These are phyloP conservation scores for Lasioglossum calceatum DNA, from an alignment of 2,888 invertebrate genomes.

Conservation along the genomic window DNA sequence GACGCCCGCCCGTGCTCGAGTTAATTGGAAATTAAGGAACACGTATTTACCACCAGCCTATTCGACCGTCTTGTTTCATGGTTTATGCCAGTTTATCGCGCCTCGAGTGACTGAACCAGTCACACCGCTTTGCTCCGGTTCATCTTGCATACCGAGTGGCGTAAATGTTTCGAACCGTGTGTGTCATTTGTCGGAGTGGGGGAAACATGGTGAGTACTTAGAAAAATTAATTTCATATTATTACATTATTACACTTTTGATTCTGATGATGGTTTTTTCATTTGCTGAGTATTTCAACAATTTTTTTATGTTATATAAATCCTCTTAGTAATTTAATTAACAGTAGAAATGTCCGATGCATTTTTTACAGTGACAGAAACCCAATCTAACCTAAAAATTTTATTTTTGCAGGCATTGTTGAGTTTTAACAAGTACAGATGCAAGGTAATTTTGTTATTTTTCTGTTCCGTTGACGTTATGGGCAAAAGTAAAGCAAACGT, in stretches of 20 bases:
- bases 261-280: background rate
- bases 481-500: background rate
- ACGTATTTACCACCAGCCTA: background rate
- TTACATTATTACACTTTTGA: background rate
- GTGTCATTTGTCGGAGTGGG: background rate
- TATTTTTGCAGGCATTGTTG: background rate
- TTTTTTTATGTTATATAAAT: background rate
- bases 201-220: background rate
- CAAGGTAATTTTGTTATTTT: background rate
- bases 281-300: background rate
- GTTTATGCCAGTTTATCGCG: background rate
- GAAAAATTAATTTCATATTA: background rate
- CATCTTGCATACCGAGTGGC: background rate
- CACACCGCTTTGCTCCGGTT: background rate
- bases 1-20: background rate
- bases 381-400: background rate
- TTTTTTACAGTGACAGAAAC: background rate
- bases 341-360: background rate
- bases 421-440: background rate
- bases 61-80: conserved; percentile 3
- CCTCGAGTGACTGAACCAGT: background rate
- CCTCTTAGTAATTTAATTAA: background rate
- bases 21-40: conserved; percentile 5
- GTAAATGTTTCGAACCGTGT: background rate
- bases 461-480: background rate